Base-by-base conservation (phyloP, 1,140 invertebrate genomes). In the Bombus confusus region DNA sequence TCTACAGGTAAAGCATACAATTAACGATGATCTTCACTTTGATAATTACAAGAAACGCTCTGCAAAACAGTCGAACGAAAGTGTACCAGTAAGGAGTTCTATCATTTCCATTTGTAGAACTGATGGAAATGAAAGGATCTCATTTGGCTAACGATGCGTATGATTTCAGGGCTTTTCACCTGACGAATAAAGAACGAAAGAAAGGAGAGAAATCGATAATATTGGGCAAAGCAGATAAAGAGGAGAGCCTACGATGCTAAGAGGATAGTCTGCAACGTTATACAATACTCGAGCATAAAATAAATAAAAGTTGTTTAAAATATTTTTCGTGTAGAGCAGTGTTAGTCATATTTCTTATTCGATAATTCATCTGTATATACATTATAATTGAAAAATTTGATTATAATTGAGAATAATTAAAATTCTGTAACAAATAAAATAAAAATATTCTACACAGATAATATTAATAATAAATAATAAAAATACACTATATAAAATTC, bases 91-190 rank as follows among this genome's bases (percentile, higher is more conserved):
- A 31, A 75, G 83, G 76, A 85, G 76, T 74, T 77, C 77, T 57
- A 64, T 69, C 64, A 69, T 64, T 59, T 52, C 72, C 82, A 64
- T 43, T 80, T 69, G 25, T 74, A 64, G 39, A 82, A 81, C 62
- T 66, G 82, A 59, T 43, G 66, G 73, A 81, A 81, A 85, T 76
- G 74, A 84, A 68, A 57, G 74, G 68, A 85, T 85, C 77, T 88
- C 87, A 62, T 88, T 87, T 85, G 64, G 66, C 59, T 88, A 88
- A 88, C 72, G 82, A 88, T 62, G 72, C 82, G 66, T 83, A 39
- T 76, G 86, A 88, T 84, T 87, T 80, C 68, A 88, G 87, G 52
- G 69, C 80, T 52, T 87, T 28, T 73, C 75, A 64, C 47, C 41
- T 57, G 71, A 84, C 59, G 52, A 34, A 74, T 37, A 64, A 84